A percentile compares a stretch with the other conserved stretches of the same genome.
These are phyloP conservation scores for Podotricha telesiphe DNA, from an alignment of 2,888 invertebrate genomes.

Conservation along the genomic window DNA sequence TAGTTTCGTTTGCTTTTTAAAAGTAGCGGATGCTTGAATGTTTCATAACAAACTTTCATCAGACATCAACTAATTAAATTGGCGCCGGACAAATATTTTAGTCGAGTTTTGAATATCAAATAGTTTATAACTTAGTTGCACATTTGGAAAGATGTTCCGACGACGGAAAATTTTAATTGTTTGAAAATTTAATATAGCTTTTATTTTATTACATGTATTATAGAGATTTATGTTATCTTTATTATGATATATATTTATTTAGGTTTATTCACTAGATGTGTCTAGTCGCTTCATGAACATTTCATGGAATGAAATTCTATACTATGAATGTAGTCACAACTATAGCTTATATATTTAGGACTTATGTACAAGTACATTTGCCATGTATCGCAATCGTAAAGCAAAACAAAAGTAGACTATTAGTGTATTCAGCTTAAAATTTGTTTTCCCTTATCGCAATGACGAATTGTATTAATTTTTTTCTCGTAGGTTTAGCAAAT, in stretches of 20 bases:
- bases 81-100: slow-evolving; percentile 37
- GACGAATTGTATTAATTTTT: slow-evolving; percentile 6
- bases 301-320: no score
- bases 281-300: no score
- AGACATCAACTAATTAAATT: slow-evolving; percentile 38
- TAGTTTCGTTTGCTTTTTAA: not conserved
- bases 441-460: not conserved
- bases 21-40: slow-evolving; percentile 21
- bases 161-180: slow-evolving; percentile 6
- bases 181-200: not conserved
- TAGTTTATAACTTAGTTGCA: slow-evolving; percentile 29
- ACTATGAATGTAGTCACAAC: no score
- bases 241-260: no score
- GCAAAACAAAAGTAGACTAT: no score
- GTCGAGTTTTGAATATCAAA: slow-evolving; percentile 43
- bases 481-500: slow-evolving; percentile 29
- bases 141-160: slow-evolving; percentile 20
- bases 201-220: not conserved
- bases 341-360: no score
- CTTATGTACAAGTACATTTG: no score
- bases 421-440: not conserved
- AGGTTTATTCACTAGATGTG: no score
- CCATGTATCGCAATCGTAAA: no score
- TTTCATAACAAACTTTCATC: slow-evolving; percentile 33
- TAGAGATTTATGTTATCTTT: no score